These are phyloP conservation scores for Chrysogorgia sp. DNA, from an alignment of 92 coral and sea anemone species.

Conservation along the genomic window DNA sequence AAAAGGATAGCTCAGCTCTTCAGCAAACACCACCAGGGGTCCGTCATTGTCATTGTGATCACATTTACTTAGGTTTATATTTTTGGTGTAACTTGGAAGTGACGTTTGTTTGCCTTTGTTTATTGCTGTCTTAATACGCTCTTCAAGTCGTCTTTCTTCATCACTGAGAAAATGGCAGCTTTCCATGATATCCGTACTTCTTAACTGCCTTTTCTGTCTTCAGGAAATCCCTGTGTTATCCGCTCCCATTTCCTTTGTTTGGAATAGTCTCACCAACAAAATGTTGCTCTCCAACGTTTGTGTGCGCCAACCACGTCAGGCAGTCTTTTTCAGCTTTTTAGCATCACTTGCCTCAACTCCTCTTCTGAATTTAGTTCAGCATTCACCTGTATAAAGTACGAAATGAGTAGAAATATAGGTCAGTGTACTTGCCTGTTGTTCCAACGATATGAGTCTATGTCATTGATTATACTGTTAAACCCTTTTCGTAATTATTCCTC, in stretches of 20 bases:
- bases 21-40: slow-evolving; percentile 82
- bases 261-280: no score
- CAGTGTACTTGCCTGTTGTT: neutral
- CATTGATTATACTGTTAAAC: neutral
- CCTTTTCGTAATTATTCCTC: neutral
- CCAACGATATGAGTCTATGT: neutral
- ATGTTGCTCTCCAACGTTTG: no score
- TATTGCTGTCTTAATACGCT: slow-evolving; percentile 79
- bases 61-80: slow-evolving; percentile 74
- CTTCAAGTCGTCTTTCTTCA: slow-evolving; percentile 35
- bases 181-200: no score
- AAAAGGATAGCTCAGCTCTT: slow-evolving; percentile 61
- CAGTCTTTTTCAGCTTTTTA: no score
- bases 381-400: neutral
- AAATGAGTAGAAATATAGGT: neutral
- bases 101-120: slow-evolving; percentile 76
- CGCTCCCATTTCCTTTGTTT: no score
- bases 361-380: no score
- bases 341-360: no score
- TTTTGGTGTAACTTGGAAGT: slow-evolving; percentile 73
- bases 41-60: slow-evolving; percentile 85
- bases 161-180: no score
- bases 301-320: no score
- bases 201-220: no score
- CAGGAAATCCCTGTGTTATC: no score